These are phyloP conservation scores for Atrichornis clamosus DNA, from an alignment of 2,113 vertebrate genomes.

Conservation along the genomic window DNA sequence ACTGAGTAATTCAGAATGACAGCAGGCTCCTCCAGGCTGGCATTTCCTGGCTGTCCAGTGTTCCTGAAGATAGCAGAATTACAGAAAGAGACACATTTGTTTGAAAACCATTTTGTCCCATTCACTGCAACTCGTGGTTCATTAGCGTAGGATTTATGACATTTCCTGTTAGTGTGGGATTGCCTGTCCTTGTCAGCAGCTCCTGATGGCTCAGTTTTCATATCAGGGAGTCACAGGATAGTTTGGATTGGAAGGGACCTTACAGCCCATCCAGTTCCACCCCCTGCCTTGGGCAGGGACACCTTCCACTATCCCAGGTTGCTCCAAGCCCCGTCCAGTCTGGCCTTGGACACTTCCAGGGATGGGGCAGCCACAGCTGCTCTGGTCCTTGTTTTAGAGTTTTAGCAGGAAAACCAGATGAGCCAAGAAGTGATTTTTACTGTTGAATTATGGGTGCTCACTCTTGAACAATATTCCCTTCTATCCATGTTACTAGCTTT, in stretches of 20 bases:
- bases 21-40: background rate
- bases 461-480: background rate
- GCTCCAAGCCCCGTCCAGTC: background rate
- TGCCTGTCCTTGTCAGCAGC: background rate
- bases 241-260: background rate
- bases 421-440: background rate
- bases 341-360: background rate
- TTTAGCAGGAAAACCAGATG: background rate
- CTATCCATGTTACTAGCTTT: background rate
- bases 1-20: background rate
- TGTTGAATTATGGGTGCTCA: background rate
- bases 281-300: background rate
- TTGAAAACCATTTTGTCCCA: background rate
- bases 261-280: background rate
- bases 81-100: background rate
- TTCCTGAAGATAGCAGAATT: background rate
- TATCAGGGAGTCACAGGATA: background rate
- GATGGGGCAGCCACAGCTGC: background rate
- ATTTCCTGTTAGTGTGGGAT: background rate
- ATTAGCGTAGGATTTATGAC: background rate
- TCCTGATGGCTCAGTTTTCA: background rate
- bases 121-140: background rate
- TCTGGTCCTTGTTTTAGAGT: background rate
- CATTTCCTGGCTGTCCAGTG: background rate
- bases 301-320: background rate